These are phyloP conservation scores for Psettodes erumei DNA, from an alignment of 2,113 vertebrate genomes.

Conservation along the genomic window DNA sequence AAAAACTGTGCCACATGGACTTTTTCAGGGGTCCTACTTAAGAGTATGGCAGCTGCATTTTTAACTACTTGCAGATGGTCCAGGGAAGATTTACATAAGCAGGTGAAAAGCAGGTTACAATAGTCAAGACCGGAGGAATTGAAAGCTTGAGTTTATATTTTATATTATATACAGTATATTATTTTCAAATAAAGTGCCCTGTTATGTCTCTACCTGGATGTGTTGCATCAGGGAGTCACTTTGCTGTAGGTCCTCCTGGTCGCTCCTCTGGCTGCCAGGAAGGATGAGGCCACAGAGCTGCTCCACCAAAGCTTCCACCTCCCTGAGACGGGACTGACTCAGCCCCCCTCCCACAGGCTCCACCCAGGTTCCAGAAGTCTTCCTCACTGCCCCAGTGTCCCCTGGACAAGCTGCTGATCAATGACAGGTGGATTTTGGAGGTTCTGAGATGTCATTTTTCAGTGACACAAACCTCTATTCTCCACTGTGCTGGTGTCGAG, in stretches of 20 bases:
- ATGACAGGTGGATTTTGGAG: neutral
- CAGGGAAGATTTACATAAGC: too few relatives aligned
- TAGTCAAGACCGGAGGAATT: too few relatives aligned
- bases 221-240: constrained; percentile 84
- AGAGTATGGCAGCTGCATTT: too few relatives aligned
- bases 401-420: neutral
- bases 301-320: constrained; percentile 60
- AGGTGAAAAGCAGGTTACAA: too few relatives aligned
- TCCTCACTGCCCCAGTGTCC: neutral
- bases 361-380: constrained; percentile 18
- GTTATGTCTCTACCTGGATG: constrained; percentile 84
- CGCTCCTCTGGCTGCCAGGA: constrained; percentile 47
- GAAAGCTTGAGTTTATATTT: too few relatives aligned
- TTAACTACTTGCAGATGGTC: too few relatives aligned
- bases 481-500: too few relatives aligned
- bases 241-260: constrained; percentile 28
- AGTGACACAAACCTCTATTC: neutral
- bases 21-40: too few relatives aligned
- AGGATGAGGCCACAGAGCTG: constrained; percentile 55
- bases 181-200: too few relatives aligned
- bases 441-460: neutral
- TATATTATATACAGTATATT: too few relatives aligned
- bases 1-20: too few relatives aligned
- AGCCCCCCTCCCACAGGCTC: constrained; percentile 36
- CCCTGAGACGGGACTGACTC: constrained; percentile 42